These are phyloP conservation scores for Aplodontia rufa DNA, from an alignment of 2,113 vertebrate species.

Conservation along the genomic window DNA sequence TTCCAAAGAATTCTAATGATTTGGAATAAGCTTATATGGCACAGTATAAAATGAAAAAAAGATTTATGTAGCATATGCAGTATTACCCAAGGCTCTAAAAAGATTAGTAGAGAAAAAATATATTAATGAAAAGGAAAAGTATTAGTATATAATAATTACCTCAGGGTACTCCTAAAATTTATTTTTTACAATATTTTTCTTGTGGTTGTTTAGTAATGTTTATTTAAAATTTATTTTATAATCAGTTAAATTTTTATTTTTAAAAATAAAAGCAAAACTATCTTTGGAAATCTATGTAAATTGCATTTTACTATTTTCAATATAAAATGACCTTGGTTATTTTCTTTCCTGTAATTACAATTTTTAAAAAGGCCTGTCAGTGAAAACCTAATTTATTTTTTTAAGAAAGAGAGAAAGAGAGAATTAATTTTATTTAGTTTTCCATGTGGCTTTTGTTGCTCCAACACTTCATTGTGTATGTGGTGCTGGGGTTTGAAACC, in stretches of 20 bases:
- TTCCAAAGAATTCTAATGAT: neutral
- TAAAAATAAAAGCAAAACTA: neutral
- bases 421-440: too few species aligned
- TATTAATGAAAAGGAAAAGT: neutral
- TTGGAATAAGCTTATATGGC: neutral
- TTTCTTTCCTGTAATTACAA: neutral
- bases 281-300: neutral
- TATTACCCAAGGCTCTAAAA: neutral
- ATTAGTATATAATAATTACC: neutral
- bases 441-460: too few species aligned
- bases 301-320: neutral
- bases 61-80: neutral
- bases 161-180: neutral
- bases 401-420: too few species aligned
- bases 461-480: too few species aligned
- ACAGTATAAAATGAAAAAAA: neutral
- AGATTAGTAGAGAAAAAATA: neutral
- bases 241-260: neutral
- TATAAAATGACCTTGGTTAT: neutral
- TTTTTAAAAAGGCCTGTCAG: neutral
- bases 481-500: too few species aligned
- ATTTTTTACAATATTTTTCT: neutral
- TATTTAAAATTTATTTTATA: neutral
- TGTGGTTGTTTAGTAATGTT: neutral
- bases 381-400: constrained; percentile 4